Percentiles rank a stretch among this genome's conserved stretches.
Evolutionary conservation across 2,113 vertebrate species (phyloP).

Genomic region (Natator depressus): DNA sequence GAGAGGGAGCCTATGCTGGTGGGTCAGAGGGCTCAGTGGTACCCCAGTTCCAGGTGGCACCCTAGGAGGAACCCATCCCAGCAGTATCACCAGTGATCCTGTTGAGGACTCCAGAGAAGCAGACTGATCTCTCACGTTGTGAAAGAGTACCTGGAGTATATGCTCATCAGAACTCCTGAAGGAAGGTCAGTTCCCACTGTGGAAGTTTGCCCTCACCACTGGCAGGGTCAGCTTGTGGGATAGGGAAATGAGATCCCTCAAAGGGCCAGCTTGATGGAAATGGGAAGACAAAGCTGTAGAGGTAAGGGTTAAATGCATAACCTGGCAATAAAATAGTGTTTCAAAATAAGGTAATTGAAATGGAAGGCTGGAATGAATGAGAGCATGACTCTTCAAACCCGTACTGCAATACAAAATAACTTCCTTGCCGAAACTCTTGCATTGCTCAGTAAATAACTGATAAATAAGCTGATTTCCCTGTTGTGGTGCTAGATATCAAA

Average conservation of each 20-base stretch:
- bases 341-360: background rate
- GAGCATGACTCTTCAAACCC: background rate
- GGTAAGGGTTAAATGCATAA: background rate
- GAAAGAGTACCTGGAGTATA: background rate
- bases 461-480: background rate
- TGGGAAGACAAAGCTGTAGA: background rate
- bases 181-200: background rate
- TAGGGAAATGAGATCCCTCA: background rate
- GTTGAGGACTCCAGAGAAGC: background rate
- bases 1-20: no score
- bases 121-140: background rate
- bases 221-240: background rate
- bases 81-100: background rate
- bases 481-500: background rate
- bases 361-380: background rate
- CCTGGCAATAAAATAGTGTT: background rate
- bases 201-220: background rate
- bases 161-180: background rate
- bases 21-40: no score
- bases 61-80: no score
- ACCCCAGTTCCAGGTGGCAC: no score
- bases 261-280: background rate
- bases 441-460: background rate
- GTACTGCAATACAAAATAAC: background rate
- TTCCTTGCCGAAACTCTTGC: background rate